Evolutionary conservation across 2,113 vertebrate species (phyloP).

Genomic region (Phoenicopterus ruber): DNA sequence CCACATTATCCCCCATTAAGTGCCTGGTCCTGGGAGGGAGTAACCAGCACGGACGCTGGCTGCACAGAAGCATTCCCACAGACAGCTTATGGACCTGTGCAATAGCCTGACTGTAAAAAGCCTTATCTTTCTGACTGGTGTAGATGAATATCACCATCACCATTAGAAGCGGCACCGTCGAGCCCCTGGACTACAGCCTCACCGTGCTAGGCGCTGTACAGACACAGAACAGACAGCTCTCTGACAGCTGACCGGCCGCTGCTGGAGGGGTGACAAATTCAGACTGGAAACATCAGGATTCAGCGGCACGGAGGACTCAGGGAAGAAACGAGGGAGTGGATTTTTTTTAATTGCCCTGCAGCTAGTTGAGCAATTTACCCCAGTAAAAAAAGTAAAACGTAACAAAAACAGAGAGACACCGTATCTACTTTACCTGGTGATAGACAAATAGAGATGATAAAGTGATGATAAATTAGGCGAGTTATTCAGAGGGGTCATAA

Average conservation of each 20-base stretch:
- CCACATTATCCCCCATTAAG: neutral
- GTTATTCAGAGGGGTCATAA: neutral
- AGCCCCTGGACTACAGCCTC: neutral
- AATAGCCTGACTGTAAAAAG: neutral
- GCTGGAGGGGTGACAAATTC: neutral
- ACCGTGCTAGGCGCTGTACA: neutral
- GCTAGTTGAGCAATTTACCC: neutral
- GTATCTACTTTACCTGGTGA: neutral
- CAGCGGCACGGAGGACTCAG: neutral
- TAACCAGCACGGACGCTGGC: neutral
- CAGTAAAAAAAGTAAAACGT: neutral
- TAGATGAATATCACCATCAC: neutral
- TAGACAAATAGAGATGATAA: neutral
- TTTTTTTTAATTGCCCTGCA: neutral
- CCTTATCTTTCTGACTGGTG: neutral
- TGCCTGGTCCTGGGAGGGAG: neutral
- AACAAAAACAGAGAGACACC: neutral
- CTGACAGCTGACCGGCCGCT: neutral
- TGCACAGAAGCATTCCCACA: neutral
- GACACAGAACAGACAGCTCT: neutral
- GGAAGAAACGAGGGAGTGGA: neutral
- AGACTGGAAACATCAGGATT: neutral
- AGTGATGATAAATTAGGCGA: neutral
- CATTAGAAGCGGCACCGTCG: neutral
- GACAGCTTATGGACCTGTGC: neutral